Evolutionary conservation across 2,888 invertebrate genomes (phyloP), one percentile per base, ranked within the genome.

Genomic region (Chesias legatella): DNA sequence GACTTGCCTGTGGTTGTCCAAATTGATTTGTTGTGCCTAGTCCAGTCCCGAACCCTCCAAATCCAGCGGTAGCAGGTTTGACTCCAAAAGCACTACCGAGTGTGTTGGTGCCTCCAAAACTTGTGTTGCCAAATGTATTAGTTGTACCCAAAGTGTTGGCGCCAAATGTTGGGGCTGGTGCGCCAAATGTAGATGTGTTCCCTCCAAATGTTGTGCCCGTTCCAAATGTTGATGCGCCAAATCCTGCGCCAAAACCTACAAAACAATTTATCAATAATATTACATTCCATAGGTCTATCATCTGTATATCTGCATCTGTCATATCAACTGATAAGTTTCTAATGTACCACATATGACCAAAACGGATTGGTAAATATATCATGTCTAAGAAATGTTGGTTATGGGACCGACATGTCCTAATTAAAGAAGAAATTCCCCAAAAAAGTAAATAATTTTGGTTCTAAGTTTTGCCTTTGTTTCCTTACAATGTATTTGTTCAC

Each of bases 31-130:
- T 64, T 22, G 78, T 76, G 0, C 90, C 84, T 44, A 88, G 77
- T 10, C 75, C 78, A 63, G 84, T 67, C 0, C 79, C 79, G 58
- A 85, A 83, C 7, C 83, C 82, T 43, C 88, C 84, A 68, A 90
- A 90, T 21, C 89, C 81, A 49, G 77, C 71, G 6, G 73, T 67
- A 22, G 69, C 64, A 20, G 80, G 78, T 53, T 81, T 84, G n/a
- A 70, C 46, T 3, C 90, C 90, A 64, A 91, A 90, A 6, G 82
- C 65, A 7, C 88, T 49, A 1, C 76, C 79, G 58, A 83, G 79
- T 21, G 76, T 71, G n/a, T 76, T 68, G 3, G 90, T 90, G 1
- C 60, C 53, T 3, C 71, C 74, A 60, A 77, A 74, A 23, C 59
- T 54, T 7, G 57, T 69, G 8, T 73, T 41, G 56, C 88, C 73